Base-by-base conservation (phyloP, 2,113 vertebrate genomes). In the Hypanus sabinus region DNA sequence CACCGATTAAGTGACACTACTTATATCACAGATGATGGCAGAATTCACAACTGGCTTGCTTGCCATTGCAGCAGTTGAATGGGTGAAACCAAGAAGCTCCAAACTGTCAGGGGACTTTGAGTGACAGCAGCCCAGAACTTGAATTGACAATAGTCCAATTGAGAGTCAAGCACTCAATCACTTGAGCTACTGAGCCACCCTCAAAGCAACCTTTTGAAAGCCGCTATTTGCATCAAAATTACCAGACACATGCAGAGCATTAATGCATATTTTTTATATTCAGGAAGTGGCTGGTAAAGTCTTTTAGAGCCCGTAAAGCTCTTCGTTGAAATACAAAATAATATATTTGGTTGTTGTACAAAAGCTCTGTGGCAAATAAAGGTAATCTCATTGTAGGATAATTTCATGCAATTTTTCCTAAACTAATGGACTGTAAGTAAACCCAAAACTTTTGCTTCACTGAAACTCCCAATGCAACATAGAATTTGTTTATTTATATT, bases 191-290 rank as follows among this genome's bases (percentile, higher is more conserved):
- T 88, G 85, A 90, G 60, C 30, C 27, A 90, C n/a, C 85, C 30
- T 90, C 60, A 90, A 90, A 90, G 85, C 85, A 90, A 36, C 30
- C 57, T 65, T 87, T 90, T 90, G 60, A 90, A 90, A 90, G 85
- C 60, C 65, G 57, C 5, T n/a, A 65, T 90, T 90, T 90, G 85
- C 85, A 90, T 90, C 57, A 90, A 90, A 33, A 90, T 65, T 65
- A 65, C 60, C 27, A 60, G 83, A 60, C 57, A 6, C 60, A n/a
- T n/a, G 60, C 85, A 90, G 85, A 30, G 60, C 57, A 90, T 90
- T 62, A 65, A 88, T 62, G 14, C 85, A 33, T 88, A 30, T 87
- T 79, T 73, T 65, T 88, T 10, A 24, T 22, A 62, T 88, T 88
- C 57, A 88, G 85, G 57, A 33, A n/a, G 27, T 88, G 30, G 57